These are phyloP conservation scores for Delichon dasypus DNA, from an alignment of 2,797 vertebrate genomes.

Conservation along the genomic window DNA sequence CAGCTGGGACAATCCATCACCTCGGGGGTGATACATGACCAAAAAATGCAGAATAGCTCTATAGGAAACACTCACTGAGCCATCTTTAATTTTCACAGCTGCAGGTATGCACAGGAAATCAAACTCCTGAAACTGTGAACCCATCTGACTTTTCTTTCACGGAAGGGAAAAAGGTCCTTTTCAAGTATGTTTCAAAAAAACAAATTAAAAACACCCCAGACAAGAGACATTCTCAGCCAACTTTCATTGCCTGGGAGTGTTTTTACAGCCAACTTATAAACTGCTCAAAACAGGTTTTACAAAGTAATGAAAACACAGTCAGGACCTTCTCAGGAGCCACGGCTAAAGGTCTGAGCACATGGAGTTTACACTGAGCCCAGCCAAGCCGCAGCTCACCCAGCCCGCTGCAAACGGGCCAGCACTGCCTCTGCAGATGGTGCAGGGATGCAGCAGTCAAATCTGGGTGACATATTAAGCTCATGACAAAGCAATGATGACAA, in stretches of 20 bases:
- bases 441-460: background rate
- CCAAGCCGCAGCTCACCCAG: background rate
- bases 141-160: background rate
- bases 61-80: background rate
- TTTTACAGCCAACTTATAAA: background rate
- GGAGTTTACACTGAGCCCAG: background rate
- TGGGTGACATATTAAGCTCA: background rate
- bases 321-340: background rate
- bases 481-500: conserved; percentile 9
- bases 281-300: background rate
- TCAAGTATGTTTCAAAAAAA: background rate
- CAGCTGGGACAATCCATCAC: background rate
- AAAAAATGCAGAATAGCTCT: background rate
- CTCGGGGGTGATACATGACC: accelerated
- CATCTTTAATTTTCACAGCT: background rate
- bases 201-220: background rate
- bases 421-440: background rate
- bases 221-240: background rate
- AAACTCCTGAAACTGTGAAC: background rate
- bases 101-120: background rate
- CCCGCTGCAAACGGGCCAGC: background rate
- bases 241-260: background rate
- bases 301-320: background rate
- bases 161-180: background rate
- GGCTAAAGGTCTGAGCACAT: background rate